Evolutionary conservation across 2,797 vertebrate genomes (phyloP).

Genomic region (Mergus octosetaceus): DNA sequence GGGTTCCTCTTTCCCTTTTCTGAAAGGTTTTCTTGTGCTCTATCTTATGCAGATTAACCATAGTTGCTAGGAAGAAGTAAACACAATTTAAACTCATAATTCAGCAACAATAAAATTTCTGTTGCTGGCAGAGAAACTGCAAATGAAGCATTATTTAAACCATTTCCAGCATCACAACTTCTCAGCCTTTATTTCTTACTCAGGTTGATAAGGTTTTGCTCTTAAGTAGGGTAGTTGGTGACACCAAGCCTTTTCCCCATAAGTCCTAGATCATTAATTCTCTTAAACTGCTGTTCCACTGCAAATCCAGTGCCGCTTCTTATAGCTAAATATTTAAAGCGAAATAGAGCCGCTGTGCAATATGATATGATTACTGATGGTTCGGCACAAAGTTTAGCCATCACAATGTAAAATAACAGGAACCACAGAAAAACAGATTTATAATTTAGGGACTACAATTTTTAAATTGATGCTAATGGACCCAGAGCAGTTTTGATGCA

Average conservation of each 20-base stretch:
- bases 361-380: neutral
- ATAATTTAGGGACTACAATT: constrained; percentile 35
- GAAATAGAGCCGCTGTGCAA: neutral
- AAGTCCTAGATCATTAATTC: neutral
- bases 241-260: neutral
- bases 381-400: neutral
- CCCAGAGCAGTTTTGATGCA: constrained; percentile 31
- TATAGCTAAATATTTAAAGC: neutral
- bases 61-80: neutral
- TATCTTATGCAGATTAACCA: neutral
- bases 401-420: accelerated
- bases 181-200: neutral
- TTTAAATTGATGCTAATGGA: constrained; percentile 38
- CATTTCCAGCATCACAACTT: neutral
- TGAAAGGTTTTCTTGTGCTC: too few relatives aligned
- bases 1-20: too few relatives aligned
- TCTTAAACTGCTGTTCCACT: neutral
- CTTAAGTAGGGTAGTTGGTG: neutral
- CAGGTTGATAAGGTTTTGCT: neutral
- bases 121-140: neutral
- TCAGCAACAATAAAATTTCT: neutral
- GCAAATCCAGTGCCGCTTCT: neutral
- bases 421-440: neutral
- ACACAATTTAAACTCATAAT: neutral
- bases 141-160: neutral